Conservation (phyloP, 2,113 vertebrate genomes). For the Hemicordylus capensis region DNA sequence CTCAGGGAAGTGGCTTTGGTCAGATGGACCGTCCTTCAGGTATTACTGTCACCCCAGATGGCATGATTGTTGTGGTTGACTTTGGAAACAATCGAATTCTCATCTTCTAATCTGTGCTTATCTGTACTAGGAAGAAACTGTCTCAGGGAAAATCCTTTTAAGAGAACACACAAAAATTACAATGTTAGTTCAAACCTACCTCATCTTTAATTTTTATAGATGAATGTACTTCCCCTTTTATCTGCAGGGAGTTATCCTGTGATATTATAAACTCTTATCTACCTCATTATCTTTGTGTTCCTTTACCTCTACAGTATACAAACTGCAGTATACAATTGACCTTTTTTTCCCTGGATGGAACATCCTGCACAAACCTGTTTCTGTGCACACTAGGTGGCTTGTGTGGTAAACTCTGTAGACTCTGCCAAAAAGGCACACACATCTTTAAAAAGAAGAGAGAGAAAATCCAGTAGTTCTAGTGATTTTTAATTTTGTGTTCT, state of each 20-base stretch:
- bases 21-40: constrained; percentile 99
- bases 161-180: constrained; percentile 79
- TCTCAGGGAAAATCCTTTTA: constrained; percentile 98
- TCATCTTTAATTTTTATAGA: constrained; percentile 94
- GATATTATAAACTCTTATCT: constrained; percentile 87
- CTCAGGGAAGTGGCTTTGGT: constrained; percentile 94
- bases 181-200: constrained; percentile 95
- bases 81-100: constrained; percentile 99
- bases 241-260: constrained; percentile 94
- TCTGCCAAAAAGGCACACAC: constrained; percentile 70
- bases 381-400: constrained; percentile 70
- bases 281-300: constrained; percentile 79
- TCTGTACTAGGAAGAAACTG: constrained; percentile 77
- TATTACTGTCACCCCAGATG: constrained; percentile 93
- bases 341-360: constrained; percentile 43
- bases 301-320: constrained; percentile 49
- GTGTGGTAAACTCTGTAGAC: constrained; percentile 69
- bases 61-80: constrained; percentile 96
- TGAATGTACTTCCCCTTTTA: constrained; percentile 90
- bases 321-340: constrained; percentile 51
- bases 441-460: constrained; percentile 46
- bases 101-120: constrained; percentile 83
- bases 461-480: constrained; percentile 46
- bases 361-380: constrained; percentile 70
- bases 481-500: constrained; percentile 70